phyloP scores from a whole-genome alignment of 2,888 invertebrate species.

The Drepanosiphum platanoidis region DNA sequence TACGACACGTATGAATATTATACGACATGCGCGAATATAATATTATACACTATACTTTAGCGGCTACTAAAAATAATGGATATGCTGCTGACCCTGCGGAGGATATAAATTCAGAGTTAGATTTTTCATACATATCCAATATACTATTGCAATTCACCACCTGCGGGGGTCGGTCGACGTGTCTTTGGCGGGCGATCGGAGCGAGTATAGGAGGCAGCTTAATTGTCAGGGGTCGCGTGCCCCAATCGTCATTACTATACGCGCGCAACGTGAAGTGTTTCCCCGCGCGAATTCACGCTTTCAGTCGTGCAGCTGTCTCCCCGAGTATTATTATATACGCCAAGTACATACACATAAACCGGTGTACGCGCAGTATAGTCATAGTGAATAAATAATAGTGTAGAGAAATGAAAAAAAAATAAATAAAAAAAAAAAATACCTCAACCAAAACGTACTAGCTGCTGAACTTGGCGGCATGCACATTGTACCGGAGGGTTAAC shows the following conservation, averaged over 20 bases:
- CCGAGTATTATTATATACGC: slow-evolving; percentile 37
- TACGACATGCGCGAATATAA: background rate
- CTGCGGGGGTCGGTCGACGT: slow-evolving; percentile 34
- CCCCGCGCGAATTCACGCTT: slow-evolving; percentile 52
- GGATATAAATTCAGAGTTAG: background rate
- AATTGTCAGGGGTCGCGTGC: slow-evolving; percentile 61
- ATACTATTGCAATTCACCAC: slow-evolving; percentile 57
- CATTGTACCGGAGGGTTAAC: slow-evolving; percentile 49
- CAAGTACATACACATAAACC: slow-evolving; percentile 4
- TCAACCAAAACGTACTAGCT: slow-evolving; percentile 57
- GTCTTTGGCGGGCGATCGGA: slow-evolving; percentile 19
- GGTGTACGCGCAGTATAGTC: background rate
- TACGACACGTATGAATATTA: background rate
- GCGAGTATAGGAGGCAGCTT: slow-evolving; percentile 27
- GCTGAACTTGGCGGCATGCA: slow-evolving; percentile 21
- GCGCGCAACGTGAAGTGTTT: slow-evolving; percentile 55
- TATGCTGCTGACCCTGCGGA: background rate
- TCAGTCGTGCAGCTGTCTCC: slow-evolving; percentile 33
- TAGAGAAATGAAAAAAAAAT: slow-evolving; percentile 30
- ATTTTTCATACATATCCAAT: slow-evolving; percentile 22
- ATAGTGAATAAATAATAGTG: slow-evolving; percentile 16
- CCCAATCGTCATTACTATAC: slow-evolving; percentile 38
- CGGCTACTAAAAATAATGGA: background rate
- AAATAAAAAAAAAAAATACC: slow-evolving; percentile 47
- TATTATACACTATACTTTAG: background rate